Evolutionary conservation across 1,140 invertebrate genomes (phyloP), one percentile per base, ranked within the genome.

Genomic region (Asobara japonica): DNA sequence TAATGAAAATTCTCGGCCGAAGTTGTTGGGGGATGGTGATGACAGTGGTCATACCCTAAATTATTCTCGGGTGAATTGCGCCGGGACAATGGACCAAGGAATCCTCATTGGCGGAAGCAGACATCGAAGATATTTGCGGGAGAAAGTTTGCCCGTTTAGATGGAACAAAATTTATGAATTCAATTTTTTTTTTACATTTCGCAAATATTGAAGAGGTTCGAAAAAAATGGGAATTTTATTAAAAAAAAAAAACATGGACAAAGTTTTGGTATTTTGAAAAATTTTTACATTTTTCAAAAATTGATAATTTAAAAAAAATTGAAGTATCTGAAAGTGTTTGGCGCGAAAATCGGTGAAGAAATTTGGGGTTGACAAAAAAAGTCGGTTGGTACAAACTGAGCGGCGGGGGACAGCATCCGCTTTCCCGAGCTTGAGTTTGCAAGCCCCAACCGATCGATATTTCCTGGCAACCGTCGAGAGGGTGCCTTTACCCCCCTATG

Each of bases 381-480:
- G 13, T 22, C 11, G 8, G 20, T 27, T 56, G 20, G 51, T 56
- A 56, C 51, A 56, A 22, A 56, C 51, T 8, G 8, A 25, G 22
- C 13, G 51, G 18, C 4, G 76, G 62, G 78, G 74, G 68, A 72
- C 76, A 81, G 78, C 78, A 80, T 80, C 75, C 74, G 69, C 76
- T 62, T 30, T 31, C 74, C 74, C 76, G 64, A 65, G 65, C n/a
- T 30, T 62, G 27, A 25, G 74, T 75, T 75, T 75, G 74, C 65
- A 48, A 67, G 25, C 71, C 67, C 25, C 45, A 66, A 61, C 79
- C 78, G 80, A 83, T 83, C 82, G 82, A 83, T 83, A 82, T 81
- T 83, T 83, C 82, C 80, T 82, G 80, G 80, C 80, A 83, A 82
- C 82, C 80, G 78, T 76, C 62, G 77, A 80, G 79, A 82, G 79